Evolutionary conservation across 2,113 vertebrate genomes (phyloP).

Genomic region (Bucco capensis): DNA sequence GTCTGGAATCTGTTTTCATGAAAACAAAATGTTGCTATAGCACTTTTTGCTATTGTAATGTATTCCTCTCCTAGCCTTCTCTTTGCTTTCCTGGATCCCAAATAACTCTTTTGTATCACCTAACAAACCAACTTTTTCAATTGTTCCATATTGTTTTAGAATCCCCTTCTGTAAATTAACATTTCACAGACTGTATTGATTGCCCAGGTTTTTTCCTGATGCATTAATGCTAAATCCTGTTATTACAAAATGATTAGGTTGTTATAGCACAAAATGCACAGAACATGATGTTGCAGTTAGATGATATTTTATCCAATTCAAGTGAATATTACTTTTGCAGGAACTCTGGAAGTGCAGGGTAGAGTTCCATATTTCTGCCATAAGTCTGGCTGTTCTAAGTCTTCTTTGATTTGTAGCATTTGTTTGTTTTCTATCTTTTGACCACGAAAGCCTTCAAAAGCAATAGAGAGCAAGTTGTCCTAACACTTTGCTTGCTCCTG

Average conservation of each 20-base stretch:
- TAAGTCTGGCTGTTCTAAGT: background rate
- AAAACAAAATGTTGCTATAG: background rate
- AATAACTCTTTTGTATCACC: background rate
- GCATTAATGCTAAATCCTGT: background rate
- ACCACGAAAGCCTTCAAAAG: background rate
- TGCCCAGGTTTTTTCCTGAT: background rate
- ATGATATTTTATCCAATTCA: background rate
- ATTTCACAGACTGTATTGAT: background rate
- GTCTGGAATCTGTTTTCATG: background rate
- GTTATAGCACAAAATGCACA: background rate
- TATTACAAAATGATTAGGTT: background rate
- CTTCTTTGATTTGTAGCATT: background rate
- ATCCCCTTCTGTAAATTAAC: background rate
- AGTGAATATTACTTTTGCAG: background rate
- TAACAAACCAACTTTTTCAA: background rate
- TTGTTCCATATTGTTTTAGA: background rate
- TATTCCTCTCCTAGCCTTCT: background rate
- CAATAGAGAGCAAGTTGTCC: background rate
- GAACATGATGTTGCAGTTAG: background rate
- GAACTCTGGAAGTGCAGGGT: background rate
- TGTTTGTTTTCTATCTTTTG: background rate
- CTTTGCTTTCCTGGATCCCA: background rate
- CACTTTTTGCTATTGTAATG: background rate
- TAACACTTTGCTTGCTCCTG: background rate
- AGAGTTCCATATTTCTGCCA: background rate